Conservation (phyloP, 2,797 vertebrate species). For the Zenarchopterus dispar region DNA sequence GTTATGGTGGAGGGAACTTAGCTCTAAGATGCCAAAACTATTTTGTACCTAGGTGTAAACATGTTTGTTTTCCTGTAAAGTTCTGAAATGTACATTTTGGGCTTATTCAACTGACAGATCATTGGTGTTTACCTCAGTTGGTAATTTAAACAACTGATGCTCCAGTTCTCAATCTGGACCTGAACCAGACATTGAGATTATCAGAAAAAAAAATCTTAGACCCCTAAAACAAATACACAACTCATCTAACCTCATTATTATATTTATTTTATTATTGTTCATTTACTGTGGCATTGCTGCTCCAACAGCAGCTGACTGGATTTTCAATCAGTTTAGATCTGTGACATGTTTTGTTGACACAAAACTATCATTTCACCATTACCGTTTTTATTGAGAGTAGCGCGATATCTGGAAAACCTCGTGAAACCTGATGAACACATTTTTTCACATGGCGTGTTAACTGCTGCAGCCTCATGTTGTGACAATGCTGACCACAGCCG, state of each 20-base stretch:
- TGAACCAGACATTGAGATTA: no score
- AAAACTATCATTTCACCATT: background rate
- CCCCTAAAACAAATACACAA: background rate
- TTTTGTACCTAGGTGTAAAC: no score
- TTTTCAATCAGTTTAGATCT: background rate
- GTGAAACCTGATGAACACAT: background rate
- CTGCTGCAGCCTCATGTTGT: slow-evolving; percentile 5
- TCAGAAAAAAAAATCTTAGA: no score
- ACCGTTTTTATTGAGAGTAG: background rate
- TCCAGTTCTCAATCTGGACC: no score
- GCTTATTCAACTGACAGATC: no score
- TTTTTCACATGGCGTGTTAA: background rate
- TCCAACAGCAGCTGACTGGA: background rate
- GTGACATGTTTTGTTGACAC: background rate
- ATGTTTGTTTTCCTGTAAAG: no score
- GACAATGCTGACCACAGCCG: background rate
- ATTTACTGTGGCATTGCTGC: background rate
- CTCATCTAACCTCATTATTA: background rate
- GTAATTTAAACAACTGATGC: no score
- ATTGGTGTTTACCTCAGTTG: no score
- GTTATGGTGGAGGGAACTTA: no score
- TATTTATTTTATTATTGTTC: no score
- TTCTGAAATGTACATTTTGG: no score
- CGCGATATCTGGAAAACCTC: slow-evolving; percentile 1
- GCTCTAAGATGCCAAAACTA: no score